phyloP scores from a whole-genome alignment of 2,888 invertebrate species.

The Melikaiella ostensackeni region DNA sequence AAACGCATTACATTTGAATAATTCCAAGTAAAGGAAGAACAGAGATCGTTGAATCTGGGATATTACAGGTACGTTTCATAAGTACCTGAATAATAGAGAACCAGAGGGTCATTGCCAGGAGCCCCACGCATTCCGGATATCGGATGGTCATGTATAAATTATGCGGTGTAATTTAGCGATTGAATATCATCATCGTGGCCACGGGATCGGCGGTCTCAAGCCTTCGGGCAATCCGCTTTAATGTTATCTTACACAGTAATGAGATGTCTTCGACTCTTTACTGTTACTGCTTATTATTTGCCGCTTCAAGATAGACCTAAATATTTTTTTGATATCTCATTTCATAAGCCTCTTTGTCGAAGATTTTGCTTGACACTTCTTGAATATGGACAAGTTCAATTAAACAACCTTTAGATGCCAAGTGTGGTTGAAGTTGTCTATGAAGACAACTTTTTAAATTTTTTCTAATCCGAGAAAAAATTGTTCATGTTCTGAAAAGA shows the following conservation, averaged over 20 bases:
- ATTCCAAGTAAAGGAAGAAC: background rate
- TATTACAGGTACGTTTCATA: conserved; percentile 44
- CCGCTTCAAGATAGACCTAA: conserved; percentile 10
- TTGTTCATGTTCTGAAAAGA: too few species aligned
- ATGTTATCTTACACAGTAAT: conserved; percentile 67
- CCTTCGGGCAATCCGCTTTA: conserved; percentile 47
- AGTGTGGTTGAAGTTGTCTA: too few species aligned
- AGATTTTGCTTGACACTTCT: too few species aligned
- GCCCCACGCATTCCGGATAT: conserved; percentile 63
- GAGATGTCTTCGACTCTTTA: conserved; percentile 68
- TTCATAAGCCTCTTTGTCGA: too few species aligned
- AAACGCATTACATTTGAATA: background rate
- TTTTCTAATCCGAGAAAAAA: too few species aligned
- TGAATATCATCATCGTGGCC: conserved; percentile 60
- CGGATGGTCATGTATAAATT: conserved; percentile 64
- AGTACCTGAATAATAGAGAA: conserved; percentile 12
- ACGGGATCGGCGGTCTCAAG: conserved; percentile 47
- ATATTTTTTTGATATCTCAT: background rate
- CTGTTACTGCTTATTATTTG: conserved; percentile 66
- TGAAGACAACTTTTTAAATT: too few species aligned
- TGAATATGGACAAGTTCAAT: too few species aligned
- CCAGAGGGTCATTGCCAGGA: conserved; percentile 54
- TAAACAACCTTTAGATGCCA: too few species aligned
- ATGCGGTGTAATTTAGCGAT: conserved; percentile 65
- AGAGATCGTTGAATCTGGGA: conserved; percentile 34